Evolutionary conservation across 2,888 invertebrate genomes (phyloP), one percentile per base, ranked within the genome.

Genomic region (Stomorhina lunata): DNA sequence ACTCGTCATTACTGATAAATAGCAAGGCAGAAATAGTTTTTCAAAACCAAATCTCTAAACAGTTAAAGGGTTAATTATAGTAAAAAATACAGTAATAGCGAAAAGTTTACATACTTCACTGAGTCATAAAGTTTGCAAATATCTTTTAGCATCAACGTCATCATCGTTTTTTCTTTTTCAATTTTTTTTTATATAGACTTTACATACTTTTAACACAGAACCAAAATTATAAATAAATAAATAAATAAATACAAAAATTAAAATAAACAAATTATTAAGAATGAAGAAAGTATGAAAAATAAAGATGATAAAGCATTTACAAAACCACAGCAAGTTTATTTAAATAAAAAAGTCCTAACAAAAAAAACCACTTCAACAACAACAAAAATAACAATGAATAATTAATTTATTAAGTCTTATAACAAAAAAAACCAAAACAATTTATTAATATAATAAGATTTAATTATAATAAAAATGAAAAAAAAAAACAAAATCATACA

Each of bases 301-400:
- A 71, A 76, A 84, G 29, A 83, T 83, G 73, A 85, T 83, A 83
- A 86, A 87, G 88, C 88, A 88, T 88, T 88, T 88, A 88, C 85
- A 88, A 88, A 86, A 85, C 81, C 85, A 85, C 85, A 84, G 84
- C 84, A 85, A 86, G 82, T 82, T 82, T 82, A 82, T 82, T 82
- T 82, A 71, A 71, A 79, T 81, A 86, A 78, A 81, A 81, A 84
- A 61, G 59, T 80, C 75, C 77, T 80, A 77, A 83, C 77, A 66
- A 78, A n/a, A n/a, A n/a, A n/a, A 76, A 82, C 79, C 82, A 82
- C 82, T 75, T 82, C 69, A 82, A 82, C 63, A 81, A 77, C 68
- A 82, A n/a, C n/a, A n/a, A n/a, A n/a, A 81, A 77, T 71, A 69
- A 79, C 82, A 82, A 82, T 82, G 82, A 82, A 76, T 79, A 79